These are phyloP conservation scores for Allobates femoralis DNA, from an alignment of 2,797 vertebrate species.

Conservation along the genomic window DNA sequence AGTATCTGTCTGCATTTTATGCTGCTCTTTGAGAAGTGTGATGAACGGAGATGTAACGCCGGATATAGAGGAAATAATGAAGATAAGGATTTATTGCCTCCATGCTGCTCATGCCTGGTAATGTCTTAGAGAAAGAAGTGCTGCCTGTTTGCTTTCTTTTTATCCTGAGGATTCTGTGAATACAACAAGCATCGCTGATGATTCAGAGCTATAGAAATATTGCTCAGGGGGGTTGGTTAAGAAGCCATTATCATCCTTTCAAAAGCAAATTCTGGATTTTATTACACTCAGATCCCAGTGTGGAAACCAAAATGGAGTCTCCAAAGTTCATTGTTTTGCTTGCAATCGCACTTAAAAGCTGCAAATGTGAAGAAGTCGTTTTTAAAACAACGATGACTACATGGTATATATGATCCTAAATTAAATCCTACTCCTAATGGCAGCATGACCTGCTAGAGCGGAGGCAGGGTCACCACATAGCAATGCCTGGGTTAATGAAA, in stretches of 20 bases:
- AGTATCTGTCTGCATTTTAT: not conserved
- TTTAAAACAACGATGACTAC: not conserved
- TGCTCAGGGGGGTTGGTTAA: conserved; percentile 33
- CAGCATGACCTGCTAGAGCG: not conserved
- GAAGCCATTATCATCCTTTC: conserved; percentile 8
- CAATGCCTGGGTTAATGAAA: not conserved
- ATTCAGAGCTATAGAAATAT: conserved; percentile 22
- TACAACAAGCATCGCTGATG: conserved; percentile 14
- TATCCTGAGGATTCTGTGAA: conserved; percentile 39
- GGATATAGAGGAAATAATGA: conserved; percentile 37
- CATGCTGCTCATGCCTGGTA: conserved; percentile 26
- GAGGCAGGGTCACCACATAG: not conserved
- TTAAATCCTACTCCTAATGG: not conserved
- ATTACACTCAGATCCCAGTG: not conserved
- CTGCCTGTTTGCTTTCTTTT: conserved; percentile 41
- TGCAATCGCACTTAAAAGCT: not conserved
- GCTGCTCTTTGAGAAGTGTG: conserved; percentile 34
- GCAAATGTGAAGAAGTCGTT: not conserved
- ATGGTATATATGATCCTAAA: not conserved
- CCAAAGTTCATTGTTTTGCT: not conserved
- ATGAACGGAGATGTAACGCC: conserved; percentile 37
- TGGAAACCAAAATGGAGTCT: not conserved
- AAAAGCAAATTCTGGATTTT: conserved; percentile 37
- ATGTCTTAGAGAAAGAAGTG: conserved; percentile 23
- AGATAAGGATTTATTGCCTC: conserved; percentile 52